These are phyloP conservation scores for Patiria miniata DNA, from an alignment of 35 echinoderm and acorn worm genomes.

Conservation along the genomic window DNA sequence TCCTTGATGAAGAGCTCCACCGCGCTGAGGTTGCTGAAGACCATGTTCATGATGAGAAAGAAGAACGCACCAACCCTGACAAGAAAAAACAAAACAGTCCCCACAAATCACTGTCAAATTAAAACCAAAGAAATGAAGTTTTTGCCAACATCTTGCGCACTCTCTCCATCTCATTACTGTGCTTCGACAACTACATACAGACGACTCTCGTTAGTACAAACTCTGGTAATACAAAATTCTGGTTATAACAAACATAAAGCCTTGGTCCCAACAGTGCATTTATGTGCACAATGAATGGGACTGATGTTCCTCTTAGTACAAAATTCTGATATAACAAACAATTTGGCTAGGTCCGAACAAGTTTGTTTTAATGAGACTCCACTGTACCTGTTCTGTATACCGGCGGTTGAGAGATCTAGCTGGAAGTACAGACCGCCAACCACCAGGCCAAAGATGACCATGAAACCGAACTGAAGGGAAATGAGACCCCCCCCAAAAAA, in stretches of 20 bases:
- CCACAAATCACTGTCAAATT: too few species aligned
- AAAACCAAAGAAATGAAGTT: background rate
- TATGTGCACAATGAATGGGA: too few species aligned
- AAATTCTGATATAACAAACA: too few species aligned
- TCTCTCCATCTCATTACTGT: background rate
- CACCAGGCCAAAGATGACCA: conserved; percentile 74
- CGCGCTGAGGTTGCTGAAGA: conserved; percentile 88
- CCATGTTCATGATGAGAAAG: conserved; percentile 88
- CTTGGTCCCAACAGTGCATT: too few species aligned
- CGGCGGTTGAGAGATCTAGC: conserved; percentile 61
- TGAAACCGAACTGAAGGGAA: conserved; percentile 51
- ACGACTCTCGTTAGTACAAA: too few species aligned
- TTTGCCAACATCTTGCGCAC: background rate
- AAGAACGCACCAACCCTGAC: conserved; percentile 91
- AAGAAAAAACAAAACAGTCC: conserved; percentile 23
- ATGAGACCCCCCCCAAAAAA: background rate
- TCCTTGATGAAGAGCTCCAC: conserved; percentile 89
- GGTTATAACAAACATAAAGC: too few species aligned
- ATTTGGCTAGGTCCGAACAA: too few species aligned
- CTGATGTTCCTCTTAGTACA: too few species aligned
- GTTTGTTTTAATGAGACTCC: too few species aligned
- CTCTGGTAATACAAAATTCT: too few species aligned
- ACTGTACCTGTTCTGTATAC: conserved; percentile 97
- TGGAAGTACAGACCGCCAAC: conserved; percentile 92
- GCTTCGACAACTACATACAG: too few species aligned